Evolutionary conservation across 2,113 vertebrate species (phyloP).

Genomic region (Arothron firmamentum): DNA sequence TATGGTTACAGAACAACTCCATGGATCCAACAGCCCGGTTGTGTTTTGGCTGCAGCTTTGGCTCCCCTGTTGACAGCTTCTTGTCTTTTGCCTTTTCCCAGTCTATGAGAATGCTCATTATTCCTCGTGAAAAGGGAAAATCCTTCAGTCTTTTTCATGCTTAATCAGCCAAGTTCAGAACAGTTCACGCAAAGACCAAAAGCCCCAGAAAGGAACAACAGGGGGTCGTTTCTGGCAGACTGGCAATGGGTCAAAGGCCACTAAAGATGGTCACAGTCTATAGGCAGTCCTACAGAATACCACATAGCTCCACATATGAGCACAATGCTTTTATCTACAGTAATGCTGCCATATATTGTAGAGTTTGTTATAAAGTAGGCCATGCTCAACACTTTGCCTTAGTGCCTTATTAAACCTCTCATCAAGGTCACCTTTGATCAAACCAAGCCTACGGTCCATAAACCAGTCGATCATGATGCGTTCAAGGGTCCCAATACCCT

Average conservation of each 20-base stretch:
- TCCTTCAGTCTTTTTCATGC: constrained; percentile 52
- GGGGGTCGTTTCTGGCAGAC: constrained; percentile 42
- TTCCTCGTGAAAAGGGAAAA: constrained; percentile 54
- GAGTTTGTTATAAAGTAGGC: too few species aligned
- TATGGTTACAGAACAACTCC: constrained; percentile 44
- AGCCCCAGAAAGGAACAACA: constrained; percentile 36
- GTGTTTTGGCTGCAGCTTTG: constrained; percentile 34
- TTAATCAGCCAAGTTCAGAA: constrained; percentile 70
- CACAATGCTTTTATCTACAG: neutral
- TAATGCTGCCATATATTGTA: too few species aligned
- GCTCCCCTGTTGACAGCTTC: constrained; percentile 13
- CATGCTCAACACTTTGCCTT: too few species aligned
- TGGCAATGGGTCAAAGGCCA: constrained; percentile 60
- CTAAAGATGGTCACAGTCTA: constrained; percentile 31
- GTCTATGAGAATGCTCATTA: constrained; percentile 41
- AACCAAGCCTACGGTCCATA: constrained; percentile 8
- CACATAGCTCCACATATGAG: neutral
- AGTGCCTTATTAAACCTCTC: constrained; percentile 1
- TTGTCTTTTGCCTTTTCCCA: constrained; percentile 3
- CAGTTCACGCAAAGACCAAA: constrained; percentile 41
- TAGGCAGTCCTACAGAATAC: constrained; percentile 4
- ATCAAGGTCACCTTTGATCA: neutral
- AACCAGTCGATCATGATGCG: neutral
- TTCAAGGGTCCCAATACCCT: constrained; percentile 20
- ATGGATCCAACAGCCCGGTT: constrained; percentile 28